These are phyloP conservation scores for Automeris io DNA, from an alignment of 2,888 invertebrate genomes.

Conservation along the genomic window DNA sequence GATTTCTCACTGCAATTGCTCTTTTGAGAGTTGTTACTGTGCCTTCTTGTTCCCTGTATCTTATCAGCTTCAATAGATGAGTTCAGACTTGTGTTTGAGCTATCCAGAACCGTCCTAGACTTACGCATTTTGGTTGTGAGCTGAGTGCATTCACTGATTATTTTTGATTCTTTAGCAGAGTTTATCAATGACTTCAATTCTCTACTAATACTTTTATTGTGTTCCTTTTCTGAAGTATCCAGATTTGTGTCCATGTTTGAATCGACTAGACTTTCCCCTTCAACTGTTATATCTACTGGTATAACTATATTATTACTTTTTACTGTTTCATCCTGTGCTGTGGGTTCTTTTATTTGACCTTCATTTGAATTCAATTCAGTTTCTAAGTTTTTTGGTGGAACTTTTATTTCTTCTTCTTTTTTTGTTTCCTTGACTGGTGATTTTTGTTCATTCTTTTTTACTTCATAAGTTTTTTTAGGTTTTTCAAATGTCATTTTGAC, in stretches of 20 bases:
- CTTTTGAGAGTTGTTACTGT: slow-evolving; percentile 50
- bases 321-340: slow-evolving; percentile 14
- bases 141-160: slow-evolving; percentile 77
- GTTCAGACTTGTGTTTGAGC: slow-evolving; percentile 58
- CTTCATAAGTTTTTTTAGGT: background rate
- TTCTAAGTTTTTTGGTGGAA: slow-evolving; percentile 14
- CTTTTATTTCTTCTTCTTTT: background rate
- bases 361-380: slow-evolving; percentile 20
- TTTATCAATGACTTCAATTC: slow-evolving; percentile 80
- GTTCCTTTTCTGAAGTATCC: slow-evolving; percentile 53
- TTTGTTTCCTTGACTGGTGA: background rate
- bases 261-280: slow-evolving; percentile 43
- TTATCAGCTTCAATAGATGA: slow-evolving; percentile 50
- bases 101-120: slow-evolving; percentile 61
- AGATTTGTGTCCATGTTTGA: slow-evolving; percentile 38
- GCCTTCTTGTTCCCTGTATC: slow-evolving; percentile 40
- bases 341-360: slow-evolving; percentile 13
- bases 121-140: slow-evolving; percentile 69
- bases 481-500: slow-evolving; percentile 7
- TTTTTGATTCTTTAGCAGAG: slow-evolving; percentile 82
- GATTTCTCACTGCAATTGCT: slow-evolving; percentile 59
- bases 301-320: slow-evolving; percentile 8
- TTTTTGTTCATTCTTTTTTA: slow-evolving; percentile 1
- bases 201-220: slow-evolving; percentile 64
- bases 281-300: slow-evolving; percentile 22